phyloP scores from a whole-genome alignment of 2,113 vertebrate genomes.

The Bucco capensis region DNA sequence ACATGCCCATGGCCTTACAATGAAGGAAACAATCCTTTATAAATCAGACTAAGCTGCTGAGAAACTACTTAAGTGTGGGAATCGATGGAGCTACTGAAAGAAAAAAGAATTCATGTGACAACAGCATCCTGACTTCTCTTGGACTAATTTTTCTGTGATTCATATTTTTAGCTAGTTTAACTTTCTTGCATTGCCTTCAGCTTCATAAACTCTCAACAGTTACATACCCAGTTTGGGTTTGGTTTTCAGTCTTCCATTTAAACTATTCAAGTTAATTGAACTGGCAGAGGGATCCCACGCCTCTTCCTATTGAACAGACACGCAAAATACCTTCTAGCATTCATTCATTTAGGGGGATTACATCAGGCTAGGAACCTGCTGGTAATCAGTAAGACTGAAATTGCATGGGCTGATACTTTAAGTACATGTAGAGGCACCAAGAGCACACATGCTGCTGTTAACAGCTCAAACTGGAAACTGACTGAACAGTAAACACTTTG shows the following conservation, averaged over 20 bases:
- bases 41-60: not conserved
- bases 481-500: not conserved
- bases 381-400: not conserved
- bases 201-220: not conserved
- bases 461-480: not conserved
- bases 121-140: not conserved
- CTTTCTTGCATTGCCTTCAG: not conserved
- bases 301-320: not conserved
- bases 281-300: not conserved
- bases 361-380: not conserved
- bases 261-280: not conserved
- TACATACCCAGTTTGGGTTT: not conserved
- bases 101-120: conserved; percentile 1
- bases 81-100: not conserved
- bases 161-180: not conserved
- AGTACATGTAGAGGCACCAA: not conserved
- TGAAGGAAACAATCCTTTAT: not conserved
- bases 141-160: not conserved
- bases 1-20: not conserved
- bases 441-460: not conserved
- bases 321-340: not conserved
- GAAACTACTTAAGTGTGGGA: not conserved
- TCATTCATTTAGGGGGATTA: not conserved
- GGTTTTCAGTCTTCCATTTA: not conserved
- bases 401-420: not conserved